Evolutionary conservation across 2,888 invertebrate species (phyloP).

Genomic region (Junonia oenone): DNA sequence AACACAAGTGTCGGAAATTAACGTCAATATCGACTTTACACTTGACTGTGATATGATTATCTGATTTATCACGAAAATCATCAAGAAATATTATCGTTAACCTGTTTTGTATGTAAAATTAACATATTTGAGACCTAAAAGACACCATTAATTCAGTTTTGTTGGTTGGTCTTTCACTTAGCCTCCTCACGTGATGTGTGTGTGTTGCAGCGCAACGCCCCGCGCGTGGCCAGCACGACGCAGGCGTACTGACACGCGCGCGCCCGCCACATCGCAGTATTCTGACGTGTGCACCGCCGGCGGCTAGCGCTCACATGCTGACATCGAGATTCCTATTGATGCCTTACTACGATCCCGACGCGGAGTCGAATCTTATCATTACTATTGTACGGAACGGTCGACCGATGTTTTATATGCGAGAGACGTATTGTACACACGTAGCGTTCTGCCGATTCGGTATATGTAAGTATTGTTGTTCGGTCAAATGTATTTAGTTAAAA

Average conservation of each 20-base stretch:
- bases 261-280: no score
- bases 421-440: conserved; percentile 31
- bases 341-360: conserved; percentile 26
- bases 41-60: no score
- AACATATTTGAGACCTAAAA: no score
- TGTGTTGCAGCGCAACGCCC: conserved; percentile 64
- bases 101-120: no score
- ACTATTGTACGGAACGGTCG: conserved; percentile 13
- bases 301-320: conserved; percentile 24
- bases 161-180: no score
- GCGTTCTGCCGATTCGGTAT: conserved; percentile 55
- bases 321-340: conserved; percentile 33
- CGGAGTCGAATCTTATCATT: conserved; percentile 17
- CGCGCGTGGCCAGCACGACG: conserved; percentile 69
- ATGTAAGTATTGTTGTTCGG: conserved; percentile 37
- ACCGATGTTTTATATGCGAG: conserved; percentile 10
- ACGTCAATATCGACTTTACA: no score
- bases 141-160: no score
- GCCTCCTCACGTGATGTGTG: no score
- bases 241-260: conserved; percentile 74
- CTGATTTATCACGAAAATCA: no score
- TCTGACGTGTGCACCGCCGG: conserved; percentile 68
- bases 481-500: conserved; percentile 24
- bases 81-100: no score
- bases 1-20: no score